Percentiles rank a stretch among this genome's conserved stretches.
Conservation (phyloP, 2,888 invertebrate genomes). For the Fragum sueziense region DNA sequence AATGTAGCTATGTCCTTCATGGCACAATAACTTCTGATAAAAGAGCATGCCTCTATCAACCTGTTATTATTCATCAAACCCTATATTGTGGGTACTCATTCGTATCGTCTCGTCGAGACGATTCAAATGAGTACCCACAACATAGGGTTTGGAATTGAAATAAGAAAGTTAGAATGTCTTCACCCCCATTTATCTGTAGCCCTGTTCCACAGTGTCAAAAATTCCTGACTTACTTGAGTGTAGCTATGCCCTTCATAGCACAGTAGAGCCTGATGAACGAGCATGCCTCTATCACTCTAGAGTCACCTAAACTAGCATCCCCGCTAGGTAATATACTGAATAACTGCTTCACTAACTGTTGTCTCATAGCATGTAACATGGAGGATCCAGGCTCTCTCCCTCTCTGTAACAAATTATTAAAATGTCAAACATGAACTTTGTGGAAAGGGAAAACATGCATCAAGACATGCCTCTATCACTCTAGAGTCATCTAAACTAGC, state of each 20-base stretch:
- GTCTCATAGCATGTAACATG: slow-evolving; percentile 89
- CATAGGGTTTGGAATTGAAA: no score
- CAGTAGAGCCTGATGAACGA: slow-evolving; percentile 94
- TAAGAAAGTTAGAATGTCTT: background rate
- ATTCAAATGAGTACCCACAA: background rate
- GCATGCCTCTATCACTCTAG: slow-evolving; percentile 91
- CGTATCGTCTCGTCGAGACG: background rate
- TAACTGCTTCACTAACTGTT: slow-evolving; percentile 84
- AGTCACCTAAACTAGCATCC: slow-evolving; percentile 84
- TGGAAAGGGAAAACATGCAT: no score
- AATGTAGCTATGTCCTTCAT: slow-evolving; percentile 95
- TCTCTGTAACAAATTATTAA: slow-evolving; percentile 68
- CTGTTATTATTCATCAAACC: no score
- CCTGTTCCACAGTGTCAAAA: no score
- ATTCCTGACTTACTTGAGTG: slow-evolving; percentile 89
- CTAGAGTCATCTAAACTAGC: slow-evolving; percentile 85
- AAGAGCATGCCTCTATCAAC: slow-evolving; percentile 92
- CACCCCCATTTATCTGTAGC: no score
- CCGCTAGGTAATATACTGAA: slow-evolving; percentile 72
- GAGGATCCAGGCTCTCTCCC: slow-evolving; percentile 69
- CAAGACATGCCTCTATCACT: slow-evolving; percentile 92
- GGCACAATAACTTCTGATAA: slow-evolving; percentile 95
- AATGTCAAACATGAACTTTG: no score
- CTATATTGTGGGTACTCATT: no score
- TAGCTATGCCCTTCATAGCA: slow-evolving; percentile 95